Base-by-base conservation (phyloP, 64 coral and sea anemone genomes). In the Platygyra sinensis region DNA sequence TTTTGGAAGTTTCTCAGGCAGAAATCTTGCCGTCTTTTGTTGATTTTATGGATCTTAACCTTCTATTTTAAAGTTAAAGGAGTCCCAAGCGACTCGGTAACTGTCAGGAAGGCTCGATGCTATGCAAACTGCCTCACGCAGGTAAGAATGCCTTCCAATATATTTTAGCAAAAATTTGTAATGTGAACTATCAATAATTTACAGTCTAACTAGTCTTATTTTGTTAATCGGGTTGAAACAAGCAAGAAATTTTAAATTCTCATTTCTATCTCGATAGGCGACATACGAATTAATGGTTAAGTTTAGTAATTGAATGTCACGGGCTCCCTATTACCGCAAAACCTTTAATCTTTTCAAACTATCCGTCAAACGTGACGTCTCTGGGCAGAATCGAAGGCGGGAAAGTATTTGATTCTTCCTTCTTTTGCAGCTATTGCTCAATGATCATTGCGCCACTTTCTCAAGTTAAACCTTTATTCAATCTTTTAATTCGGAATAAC, bases 41-140 rank as follows among this genome's bases (percentile, higher is more conserved):
- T 83, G 9, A 15, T 83, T 42, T 19, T 63, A 25, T 83, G 60
- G 60, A 60, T 83, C 67, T 83, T 22, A 13, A 10, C 52, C 33
- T 55, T 36, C 6, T 80, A 0, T 17, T 24, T 46, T 15, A 30
- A 63, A 3, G 80, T 22, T 7, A 17, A 71, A 50, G 81, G 81
- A 71, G 67, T 50, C 13, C 63, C 63, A 46, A 50, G 10, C 0
- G 38, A 24, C 8, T 22, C 72, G 22, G 65, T n/a, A n/a, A n/a
- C 59, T 11, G 24, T 91, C 18, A 62, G 4, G 8, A 85, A 84
- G 30, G 89, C 89, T 25, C 67, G 89, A 72, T 91, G 89, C 30
- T 91, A 91, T 55, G 89, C 89, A 24, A 91, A 91, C 80, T 91
- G 89, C 50, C 27, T 91, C 2, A 85, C 79, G 2, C 24, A 49